Conservation (phyloP, 2,797 vertebrate genomes). For the Tympanoctomys barrerae region DNA sequence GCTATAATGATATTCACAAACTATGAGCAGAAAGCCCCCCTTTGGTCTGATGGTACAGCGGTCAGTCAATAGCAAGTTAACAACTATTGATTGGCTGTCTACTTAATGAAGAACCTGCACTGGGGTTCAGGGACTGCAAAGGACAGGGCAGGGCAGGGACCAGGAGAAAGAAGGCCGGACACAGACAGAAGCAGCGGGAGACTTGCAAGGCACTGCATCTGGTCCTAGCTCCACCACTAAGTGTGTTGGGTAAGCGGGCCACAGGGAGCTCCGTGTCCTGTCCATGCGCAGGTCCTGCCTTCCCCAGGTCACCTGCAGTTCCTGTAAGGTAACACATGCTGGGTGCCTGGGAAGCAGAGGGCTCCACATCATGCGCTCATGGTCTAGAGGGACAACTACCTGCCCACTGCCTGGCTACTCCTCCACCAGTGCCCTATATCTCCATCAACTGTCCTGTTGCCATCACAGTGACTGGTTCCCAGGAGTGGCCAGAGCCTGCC, state of each 20-base stretch:
- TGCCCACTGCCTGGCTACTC: background rate
- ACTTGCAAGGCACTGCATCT: background rate
- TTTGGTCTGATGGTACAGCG: conserved; percentile 42
- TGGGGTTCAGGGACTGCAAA: background rate
- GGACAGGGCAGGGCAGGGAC: background rate
- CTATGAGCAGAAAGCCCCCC: conserved; percentile 31
- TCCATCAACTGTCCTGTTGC: background rate
- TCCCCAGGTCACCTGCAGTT: background rate
- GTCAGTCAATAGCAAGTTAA: conserved; percentile 68
- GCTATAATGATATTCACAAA: conserved; percentile 64
- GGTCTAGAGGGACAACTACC: background rate
- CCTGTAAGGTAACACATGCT: background rate
- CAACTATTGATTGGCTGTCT: conserved; percentile 59
- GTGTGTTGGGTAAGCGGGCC: background rate
- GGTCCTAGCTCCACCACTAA: background rate
- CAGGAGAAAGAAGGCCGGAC: background rate
- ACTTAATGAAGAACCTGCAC: conserved; percentile 53
- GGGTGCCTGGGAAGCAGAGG: background rate
- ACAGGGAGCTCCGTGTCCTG: background rate
- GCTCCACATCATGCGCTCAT: fast-evolving
- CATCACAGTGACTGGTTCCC: background rate
- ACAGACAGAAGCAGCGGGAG: background rate
- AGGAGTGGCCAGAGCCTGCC: background rate
- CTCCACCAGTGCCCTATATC: background rate
- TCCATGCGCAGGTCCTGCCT: background rate